Conservation (phyloP, 1,140 invertebrate species). For the Acarapis woodi region DNA sequence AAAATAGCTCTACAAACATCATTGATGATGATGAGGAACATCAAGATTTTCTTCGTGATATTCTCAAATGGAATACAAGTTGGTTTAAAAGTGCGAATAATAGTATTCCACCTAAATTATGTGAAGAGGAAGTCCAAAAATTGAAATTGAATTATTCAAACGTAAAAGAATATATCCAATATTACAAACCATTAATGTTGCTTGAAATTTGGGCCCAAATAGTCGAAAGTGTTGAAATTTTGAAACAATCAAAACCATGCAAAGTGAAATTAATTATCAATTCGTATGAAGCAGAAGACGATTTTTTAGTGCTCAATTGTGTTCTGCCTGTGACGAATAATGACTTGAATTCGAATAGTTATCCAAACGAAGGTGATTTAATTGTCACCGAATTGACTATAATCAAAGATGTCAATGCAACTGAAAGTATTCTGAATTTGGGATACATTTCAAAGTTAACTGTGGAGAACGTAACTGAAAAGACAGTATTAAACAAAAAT, state of each 20-base stretch:
- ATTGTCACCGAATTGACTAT: neutral
- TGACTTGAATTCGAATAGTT: neutral
- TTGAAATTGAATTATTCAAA: neutral
- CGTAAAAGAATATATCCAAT: slow-evolving; percentile 1
- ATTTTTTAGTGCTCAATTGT: slow-evolving; percentile 1
- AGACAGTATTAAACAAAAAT: neutral
- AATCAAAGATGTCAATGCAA: neutral
- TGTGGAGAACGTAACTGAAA: neutral
- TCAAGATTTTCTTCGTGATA: too few species aligned
- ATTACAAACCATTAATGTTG: neutral
- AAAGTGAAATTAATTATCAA: neutral
- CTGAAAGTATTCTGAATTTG: neutral
- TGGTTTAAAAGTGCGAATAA: too few species aligned
- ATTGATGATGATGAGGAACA: too few species aligned
- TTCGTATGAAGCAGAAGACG: neutral
- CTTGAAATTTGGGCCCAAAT: slow-evolving; percentile 7
- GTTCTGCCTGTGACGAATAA: neutral
- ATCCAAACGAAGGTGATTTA: slow-evolving; percentile 3
- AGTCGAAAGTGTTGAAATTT: neutral
- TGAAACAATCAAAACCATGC: neutral
- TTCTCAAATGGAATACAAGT: too few species aligned
- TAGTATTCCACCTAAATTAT: too few species aligned
- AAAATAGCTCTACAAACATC: too few species aligned
- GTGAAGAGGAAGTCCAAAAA: too few species aligned
- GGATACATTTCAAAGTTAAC: slow-evolving; percentile 1